phyloP scores from a whole-genome alignment of 2,888 invertebrate species.

The Taphrorychus bicolor region DNA sequence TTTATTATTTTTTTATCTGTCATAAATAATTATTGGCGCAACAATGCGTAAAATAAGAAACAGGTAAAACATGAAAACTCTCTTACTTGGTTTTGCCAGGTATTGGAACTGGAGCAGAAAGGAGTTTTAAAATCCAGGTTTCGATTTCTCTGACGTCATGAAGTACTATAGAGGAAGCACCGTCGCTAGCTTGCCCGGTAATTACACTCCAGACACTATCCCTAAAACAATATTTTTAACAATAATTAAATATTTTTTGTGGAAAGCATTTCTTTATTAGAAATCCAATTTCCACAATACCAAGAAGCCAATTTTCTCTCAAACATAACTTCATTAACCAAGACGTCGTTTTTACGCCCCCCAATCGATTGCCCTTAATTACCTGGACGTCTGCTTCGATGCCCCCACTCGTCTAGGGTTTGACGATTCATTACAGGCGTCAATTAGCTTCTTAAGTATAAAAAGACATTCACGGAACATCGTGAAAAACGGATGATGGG shows the following conservation, averaged over 20 bases:
- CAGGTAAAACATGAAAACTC: background rate
- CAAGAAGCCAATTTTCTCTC: too few species aligned
- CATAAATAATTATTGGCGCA: too few species aligned
- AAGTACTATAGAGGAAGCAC: constrained; percentile 85
- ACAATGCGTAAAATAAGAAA: too few species aligned
- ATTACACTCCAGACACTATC: constrained; percentile 97
- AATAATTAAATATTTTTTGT: too few species aligned
- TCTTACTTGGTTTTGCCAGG: constrained; percentile 90
- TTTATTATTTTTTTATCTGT: too few species aligned
- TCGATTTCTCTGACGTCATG: constrained; percentile 98
- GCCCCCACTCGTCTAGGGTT: constrained; percentile 88
- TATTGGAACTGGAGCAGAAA: constrained; percentile 97
- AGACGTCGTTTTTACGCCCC: constrained; percentile 7
- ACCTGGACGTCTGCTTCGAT: constrained; percentile 86
- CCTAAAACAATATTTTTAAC: constrained; percentile 67
- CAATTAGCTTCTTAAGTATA: constrained; percentile 93
- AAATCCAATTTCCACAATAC: background rate
- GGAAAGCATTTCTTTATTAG: background rate
- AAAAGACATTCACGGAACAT: constrained; percentile 98
- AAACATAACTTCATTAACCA: background rate
- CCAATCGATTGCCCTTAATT: constrained; percentile 45
- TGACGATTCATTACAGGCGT: constrained; percentile 95
- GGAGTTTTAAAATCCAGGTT: constrained; percentile 95
- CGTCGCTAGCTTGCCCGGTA: constrained; percentile 81
- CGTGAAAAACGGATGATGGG: constrained; percentile 99